Base-by-base conservation (phyloP, 2,888 invertebrate species). In the Mechanitis messenoides region DNA sequence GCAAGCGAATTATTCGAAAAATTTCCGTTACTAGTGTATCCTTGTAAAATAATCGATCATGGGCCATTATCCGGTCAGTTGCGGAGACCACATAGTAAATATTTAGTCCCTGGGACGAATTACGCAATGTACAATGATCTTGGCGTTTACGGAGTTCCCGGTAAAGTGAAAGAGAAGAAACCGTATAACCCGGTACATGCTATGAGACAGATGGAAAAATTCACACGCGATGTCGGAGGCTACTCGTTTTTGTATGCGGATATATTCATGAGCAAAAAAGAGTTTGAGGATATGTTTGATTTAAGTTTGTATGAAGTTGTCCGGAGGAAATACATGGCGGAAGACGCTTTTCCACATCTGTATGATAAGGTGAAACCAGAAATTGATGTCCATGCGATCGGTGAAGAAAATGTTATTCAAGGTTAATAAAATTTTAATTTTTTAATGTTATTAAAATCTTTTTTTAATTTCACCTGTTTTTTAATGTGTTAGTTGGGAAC, bases 91-190 rank as follows among this genome's bases (percentile, higher is more conserved):
- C 76, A 86, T 33, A 64, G 78, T 0, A 91, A 92, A 61, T 92
- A 93, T 71, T 72, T 93, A 56, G 92, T 93, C 0, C 92, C 93
- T 0, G 92, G 92, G 1, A 92, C 93, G 0, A 88, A 93, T 73
- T 94, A 93, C 79, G 92, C 92, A 3, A 93, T 94, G 92, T 94
- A 93, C 72, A 94, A 94, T 71, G 94, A 94, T 78, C 81, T 94
- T 57, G 94, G 94, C 0, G 92, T 94, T 12, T 94, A 94, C 67
- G 94, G 94, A 0, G 93, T 93, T 0, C 94, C 94, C 0, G 93
- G 92, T 0, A 91, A 86, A 67, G 93, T 94, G 0, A 92, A 92
- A 70, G 83, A 91, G 47, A 91, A 91, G 76, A 84, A 90, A 69
- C 83, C 89, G 0, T 94, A 93, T 71, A 92, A 94, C 74, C 92